Evolutionary conservation across 2,888 invertebrate genomes (phyloP).

Genomic region (Tortricodes alternella): DNA sequence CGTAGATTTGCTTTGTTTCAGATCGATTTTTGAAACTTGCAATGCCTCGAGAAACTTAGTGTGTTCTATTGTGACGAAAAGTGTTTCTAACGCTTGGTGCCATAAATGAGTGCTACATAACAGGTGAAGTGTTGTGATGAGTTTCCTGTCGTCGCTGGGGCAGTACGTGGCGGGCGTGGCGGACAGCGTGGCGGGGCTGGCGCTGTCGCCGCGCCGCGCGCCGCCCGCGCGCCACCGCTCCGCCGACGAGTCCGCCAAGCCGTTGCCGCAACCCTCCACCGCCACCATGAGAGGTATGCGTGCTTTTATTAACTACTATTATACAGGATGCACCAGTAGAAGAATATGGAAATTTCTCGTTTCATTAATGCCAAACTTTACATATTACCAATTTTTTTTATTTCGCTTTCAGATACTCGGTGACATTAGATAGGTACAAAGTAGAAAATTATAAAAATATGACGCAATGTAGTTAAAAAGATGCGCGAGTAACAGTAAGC

Average conservation of each 20-base stretch:
- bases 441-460: too few species aligned
- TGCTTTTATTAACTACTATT: too few species aligned
- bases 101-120: constrained; percentile 37
- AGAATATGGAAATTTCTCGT: too few species aligned
- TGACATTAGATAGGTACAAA: too few species aligned
- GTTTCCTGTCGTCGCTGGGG: constrained; percentile 92
- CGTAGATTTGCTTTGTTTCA: constrained; percentile 14
- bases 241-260: constrained; percentile 72
- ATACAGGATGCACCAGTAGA: too few species aligned
- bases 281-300: constrained; percentile 44
- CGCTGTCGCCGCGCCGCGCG: constrained; percentile 88
- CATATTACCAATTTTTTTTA: too few species aligned
- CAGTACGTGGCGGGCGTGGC: constrained; percentile 93
- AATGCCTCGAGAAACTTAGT: constrained; percentile 6
- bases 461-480: too few species aligned
- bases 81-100: constrained; percentile 10
- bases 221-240: constrained; percentile 87
- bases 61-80: constrained; percentile 11
- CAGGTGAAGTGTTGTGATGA: constrained; percentile 80
- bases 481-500: too few species aligned
- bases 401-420: too few species aligned
- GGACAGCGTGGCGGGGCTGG: constrained; percentile 92
- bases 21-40: not conserved
- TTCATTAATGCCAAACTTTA: not conserved
- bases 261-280: constrained; percentile 62